A percentile compares a stretch with the other conserved stretches of the same genome.
These are phyloP conservation scores for Rhinogobio ventralis DNA, from an alignment of 2,797 vertebrate genomes.

Conservation along the genomic window DNA sequence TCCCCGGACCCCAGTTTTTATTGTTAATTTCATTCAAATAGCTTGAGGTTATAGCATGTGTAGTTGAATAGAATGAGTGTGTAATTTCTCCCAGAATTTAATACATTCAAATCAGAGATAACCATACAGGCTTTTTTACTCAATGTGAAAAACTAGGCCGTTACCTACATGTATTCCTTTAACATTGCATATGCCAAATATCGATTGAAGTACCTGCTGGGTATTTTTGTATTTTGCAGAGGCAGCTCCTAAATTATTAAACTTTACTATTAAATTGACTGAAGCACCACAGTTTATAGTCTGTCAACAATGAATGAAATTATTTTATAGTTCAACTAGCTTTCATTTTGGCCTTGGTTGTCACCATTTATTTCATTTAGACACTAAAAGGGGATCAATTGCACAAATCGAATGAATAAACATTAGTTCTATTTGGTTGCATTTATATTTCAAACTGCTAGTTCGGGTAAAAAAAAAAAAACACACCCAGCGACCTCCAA, in stretches of 20 bases:
- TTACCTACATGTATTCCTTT: not conserved
- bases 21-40: constrained; percentile 2
- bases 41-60: not conserved
- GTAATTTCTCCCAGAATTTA: not conserved
- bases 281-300: not conserved
- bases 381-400: not conserved
- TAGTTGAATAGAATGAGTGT: not conserved
- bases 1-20: too few relatives aligned
- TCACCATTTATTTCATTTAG: not conserved
- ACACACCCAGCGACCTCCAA: not conserved
- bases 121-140: not conserved
- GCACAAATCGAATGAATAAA: not conserved
- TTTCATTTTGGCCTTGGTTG: not conserved
- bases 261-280: not conserved
- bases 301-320: not conserved
- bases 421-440: not conserved
- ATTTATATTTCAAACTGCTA: not conserved
- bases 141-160: constrained; percentile 20
- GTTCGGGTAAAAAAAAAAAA: too few relatives aligned
- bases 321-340: not conserved
- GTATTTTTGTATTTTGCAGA: not conserved
- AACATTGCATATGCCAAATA: not conserved
- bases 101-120: constrained; percentile 14
- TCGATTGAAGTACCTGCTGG: not conserved
- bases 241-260: constrained; percentile 13